Conservation (phyloP, 2,797 vertebrate genomes). For the Pangasius djambal region DNA sequence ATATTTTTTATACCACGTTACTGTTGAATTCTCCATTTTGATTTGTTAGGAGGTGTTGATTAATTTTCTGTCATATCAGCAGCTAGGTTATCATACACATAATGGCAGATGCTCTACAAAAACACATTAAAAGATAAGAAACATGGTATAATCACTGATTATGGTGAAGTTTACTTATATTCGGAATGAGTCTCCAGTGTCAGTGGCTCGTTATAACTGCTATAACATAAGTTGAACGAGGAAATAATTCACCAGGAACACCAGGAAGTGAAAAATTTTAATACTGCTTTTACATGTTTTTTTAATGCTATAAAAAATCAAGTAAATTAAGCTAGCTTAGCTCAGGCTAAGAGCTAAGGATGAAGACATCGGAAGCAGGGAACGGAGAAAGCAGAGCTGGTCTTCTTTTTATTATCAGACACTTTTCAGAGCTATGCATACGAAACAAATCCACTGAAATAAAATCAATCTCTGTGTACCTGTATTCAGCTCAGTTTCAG, state of each 20-base stretch:
- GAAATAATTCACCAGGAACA: no score
- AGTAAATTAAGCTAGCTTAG: no score
- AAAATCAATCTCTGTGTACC: background rate
- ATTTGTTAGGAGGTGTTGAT: background rate
- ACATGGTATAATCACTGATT: background rate
- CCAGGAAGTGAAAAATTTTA: no score
- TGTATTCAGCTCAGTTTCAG: background rate
- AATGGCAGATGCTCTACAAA: background rate
- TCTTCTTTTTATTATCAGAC: background rate
- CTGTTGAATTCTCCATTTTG: background rate
- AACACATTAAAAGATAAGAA: background rate
- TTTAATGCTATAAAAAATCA: no score
- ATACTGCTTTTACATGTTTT: no score
- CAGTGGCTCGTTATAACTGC: no score
- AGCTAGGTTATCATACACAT: background rate
- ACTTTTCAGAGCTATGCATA: background rate
- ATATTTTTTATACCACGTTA: background rate
- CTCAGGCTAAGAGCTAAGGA: no score
- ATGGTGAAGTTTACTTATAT: background rate
- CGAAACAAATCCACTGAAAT: background rate
- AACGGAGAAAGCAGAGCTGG: no score
- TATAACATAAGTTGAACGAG: no score
- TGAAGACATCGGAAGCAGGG: no score
- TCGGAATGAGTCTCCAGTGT: background rate
- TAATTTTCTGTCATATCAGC: background rate